Base-by-base conservation (phyloP, 2,797 vertebrate species). In the Myripristis murdjan region DNA sequence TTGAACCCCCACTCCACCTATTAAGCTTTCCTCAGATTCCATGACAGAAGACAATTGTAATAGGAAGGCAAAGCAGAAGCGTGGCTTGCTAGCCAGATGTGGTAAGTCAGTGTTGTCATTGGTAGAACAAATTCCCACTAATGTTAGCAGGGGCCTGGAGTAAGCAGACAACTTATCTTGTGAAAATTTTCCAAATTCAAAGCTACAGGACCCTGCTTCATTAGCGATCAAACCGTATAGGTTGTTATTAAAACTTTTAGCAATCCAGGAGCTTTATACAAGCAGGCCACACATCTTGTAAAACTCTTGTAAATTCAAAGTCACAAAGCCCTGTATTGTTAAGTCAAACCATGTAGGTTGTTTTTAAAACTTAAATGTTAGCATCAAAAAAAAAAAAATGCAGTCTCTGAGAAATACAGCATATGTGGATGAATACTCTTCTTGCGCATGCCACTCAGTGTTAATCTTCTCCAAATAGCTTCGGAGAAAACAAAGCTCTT, bases 401-500 rank as follows among this genome's bases (percentile, higher is more conserved):
- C 31, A 43, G 22, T 51, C 48, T 43, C 14, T 26, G 5, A 26
- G n/a, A 66, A 76, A 63, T 1, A 31, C 68, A 68, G 26, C 53
- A 57, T 65, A 20, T 77, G 48, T 69, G 57, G 72, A 73, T 28
- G 49, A 62, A 63, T 70, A 59, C 55, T 53, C 6, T n/a, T 72
- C 37, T 61, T 46, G 47, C 69, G 51, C 55, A 44, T 70, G 39
- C 61, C 70, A 55, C 73, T 71, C 53, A 51, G 22, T 43, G 41
- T 48, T 55, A 67, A 82, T 82, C 70, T 41, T 66, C 79, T 80
- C 52, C 70, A 78, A 81, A 85, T 9, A 55, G 49, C 73, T 64
- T 20, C 62, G 61, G 61, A 80, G 60, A 84, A 83, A 71, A 47
- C 39, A 74, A 89, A 76, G 72, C 71, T 80, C 69, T 51, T 82